Evolutionary conservation across 2,113 vertebrate genomes (phyloP).

Genomic region (Gymnarchus niloticus): DNA sequence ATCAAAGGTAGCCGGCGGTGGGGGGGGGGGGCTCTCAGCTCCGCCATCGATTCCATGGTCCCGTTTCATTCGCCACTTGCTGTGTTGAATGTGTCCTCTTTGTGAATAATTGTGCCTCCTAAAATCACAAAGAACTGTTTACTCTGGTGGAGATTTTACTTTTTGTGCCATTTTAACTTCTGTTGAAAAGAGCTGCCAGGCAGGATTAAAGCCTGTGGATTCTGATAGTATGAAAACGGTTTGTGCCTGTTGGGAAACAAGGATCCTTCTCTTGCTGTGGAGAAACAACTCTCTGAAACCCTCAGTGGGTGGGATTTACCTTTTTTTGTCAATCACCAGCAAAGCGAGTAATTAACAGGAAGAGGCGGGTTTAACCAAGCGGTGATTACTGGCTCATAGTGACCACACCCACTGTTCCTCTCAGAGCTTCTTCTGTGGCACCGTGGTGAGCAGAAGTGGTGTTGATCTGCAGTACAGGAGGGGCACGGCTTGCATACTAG

Average conservation of each 20-base stretch:
- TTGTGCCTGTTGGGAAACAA: not conserved
- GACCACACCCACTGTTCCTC: not conserved
- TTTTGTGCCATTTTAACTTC: not conserved
- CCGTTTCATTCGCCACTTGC: not conserved
- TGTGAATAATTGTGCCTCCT: not conserved
- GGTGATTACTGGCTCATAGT: not conserved
- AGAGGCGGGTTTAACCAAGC: not conserved
- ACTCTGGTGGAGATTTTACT: not conserved
- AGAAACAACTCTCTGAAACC: not conserved
- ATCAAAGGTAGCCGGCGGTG: slow-evolving; percentile 75
- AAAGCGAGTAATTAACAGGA: not conserved
- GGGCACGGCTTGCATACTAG: too few species aligned
- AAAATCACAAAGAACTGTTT: slow-evolving; percentile 7
- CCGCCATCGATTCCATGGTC: not conserved
- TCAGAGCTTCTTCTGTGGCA: too few species aligned
- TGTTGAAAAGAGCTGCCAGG: slow-evolving; percentile 9
- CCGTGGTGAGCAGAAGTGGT: too few species aligned
- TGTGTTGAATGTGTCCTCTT: not conserved
- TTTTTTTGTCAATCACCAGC: not conserved
- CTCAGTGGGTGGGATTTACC: not conserved
- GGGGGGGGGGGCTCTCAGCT: too few species aligned
- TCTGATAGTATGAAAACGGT: slow-evolving; percentile 6
- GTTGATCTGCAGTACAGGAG: too few species aligned
- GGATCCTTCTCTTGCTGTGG: not conserved
- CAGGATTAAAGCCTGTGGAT: slow-evolving; percentile 23